Percentiles rank a stretch among this genome's conserved stretches.
These are phyloP conservation scores for Pomacea canaliculata DNA, from an alignment of 2,888 invertebrate genomes.

Conservation along the genomic window DNA sequence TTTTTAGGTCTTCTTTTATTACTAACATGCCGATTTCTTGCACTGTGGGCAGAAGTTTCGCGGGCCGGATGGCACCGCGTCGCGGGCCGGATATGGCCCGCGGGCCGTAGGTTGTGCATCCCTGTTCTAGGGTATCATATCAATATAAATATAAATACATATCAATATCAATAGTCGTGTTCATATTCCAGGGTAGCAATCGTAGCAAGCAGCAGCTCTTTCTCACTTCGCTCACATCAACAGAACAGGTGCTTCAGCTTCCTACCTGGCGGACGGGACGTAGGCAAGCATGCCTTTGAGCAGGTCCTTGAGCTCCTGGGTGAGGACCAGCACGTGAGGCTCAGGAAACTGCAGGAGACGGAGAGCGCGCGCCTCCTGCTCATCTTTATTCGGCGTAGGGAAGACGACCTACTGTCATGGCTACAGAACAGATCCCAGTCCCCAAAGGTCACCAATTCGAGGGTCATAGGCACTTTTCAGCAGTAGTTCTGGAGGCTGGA, in stretches of 20 bases:
- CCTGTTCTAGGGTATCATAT: too few species aligned
- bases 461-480: constrained; percentile 52
- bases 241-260: too few species aligned
- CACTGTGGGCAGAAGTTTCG: too few species aligned
- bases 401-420: constrained; percentile 55
- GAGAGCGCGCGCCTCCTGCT: constrained; percentile 46
- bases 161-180: background rate
- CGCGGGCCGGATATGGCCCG: too few species aligned
- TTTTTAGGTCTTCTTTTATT: too few species aligned
- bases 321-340: constrained; percentile 33
- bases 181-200: background rate
- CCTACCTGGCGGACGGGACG: constrained; percentile 43
- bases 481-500: constrained; percentile 58
- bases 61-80: too few species aligned
- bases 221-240: too few species aligned
- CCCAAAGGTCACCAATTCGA: constrained; percentile 55
- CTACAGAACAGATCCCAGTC: constrained; percentile 59
- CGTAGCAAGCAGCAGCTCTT: too few species aligned
- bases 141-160: too few species aligned
- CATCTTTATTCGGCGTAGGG: constrained; percentile 51
- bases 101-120: too few species aligned
- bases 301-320: constrained; percentile 47
- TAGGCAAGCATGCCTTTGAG: constrained; percentile 53
- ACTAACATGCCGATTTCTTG: too few species aligned
- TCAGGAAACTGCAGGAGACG: constrained; percentile 39